Evolutionary conservation across 2,113 vertebrate genomes (phyloP).

Genomic region (Oreamnos americanus): DNA sequence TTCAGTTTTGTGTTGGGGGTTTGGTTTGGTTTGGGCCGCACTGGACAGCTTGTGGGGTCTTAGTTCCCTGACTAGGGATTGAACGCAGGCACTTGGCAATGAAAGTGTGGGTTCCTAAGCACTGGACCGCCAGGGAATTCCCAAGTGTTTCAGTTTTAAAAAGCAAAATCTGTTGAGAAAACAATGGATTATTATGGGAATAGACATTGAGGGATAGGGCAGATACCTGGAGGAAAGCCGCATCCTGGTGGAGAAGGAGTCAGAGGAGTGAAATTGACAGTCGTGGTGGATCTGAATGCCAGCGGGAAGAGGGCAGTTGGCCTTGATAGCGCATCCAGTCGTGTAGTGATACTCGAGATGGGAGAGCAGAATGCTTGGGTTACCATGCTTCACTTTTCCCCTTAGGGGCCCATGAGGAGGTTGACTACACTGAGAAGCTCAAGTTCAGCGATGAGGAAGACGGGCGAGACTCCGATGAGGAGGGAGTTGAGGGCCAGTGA

Average conservation of each 20-base stretch:
- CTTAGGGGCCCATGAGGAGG: slow-evolving; percentile 93
- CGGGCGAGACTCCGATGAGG: slow-evolving; percentile 89
- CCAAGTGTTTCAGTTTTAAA: background rate
- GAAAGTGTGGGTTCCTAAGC: background rate
- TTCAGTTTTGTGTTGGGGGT: background rate
- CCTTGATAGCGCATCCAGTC: background rate
- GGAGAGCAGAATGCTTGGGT: background rate
- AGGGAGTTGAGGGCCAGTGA: slow-evolving; percentile 83
- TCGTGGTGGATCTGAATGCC: background rate
- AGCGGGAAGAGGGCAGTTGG: background rate
- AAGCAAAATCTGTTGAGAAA: background rate
- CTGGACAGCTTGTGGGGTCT: background rate
- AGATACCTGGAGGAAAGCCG: background rate
- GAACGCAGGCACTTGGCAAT: background rate
- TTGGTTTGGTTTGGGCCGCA: background rate
- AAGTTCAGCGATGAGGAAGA: slow-evolving; percentile 97
- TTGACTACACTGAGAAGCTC: slow-evolving; percentile 94
- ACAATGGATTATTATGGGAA: background rate
- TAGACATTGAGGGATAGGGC: background rate
- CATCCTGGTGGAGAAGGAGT: background rate
- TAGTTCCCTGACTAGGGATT: background rate
- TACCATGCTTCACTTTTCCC: background rate
- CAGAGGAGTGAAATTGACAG: background rate
- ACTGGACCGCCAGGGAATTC: background rate
- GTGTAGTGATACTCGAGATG: fast-evolving